phyloP scores from a whole-genome alignment of 1,140 invertebrate genomes.

The Leucophenga varia region DNA sequence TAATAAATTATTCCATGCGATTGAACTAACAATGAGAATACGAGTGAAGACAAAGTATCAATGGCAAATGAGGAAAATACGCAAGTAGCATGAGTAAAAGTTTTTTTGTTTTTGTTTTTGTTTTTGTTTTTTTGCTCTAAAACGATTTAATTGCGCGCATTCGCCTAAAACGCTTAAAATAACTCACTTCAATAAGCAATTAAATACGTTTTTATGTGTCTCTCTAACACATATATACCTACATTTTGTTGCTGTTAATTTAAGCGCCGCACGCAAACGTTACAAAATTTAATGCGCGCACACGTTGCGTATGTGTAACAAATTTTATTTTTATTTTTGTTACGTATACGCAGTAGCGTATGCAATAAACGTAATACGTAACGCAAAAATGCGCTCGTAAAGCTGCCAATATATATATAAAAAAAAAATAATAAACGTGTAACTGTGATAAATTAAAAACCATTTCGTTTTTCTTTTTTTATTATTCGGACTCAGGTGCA shows the following conservation, averaged over 20 bases:
- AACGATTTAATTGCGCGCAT: constrained; percentile 12
- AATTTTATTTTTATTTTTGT: too few relatives aligned
- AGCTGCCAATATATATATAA: constrained; percentile 10
- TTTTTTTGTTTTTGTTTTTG: too few relatives aligned
- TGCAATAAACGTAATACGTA: too few relatives aligned
- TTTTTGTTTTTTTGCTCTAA: too few relatives aligned
- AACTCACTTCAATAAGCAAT: constrained; percentile 3
- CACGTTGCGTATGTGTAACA: too few relatives aligned
- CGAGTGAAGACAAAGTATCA: constrained; percentile 6
- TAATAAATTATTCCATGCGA: constrained; percentile 52
- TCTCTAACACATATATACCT: too few relatives aligned
- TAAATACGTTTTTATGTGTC: constrained; percentile 7
- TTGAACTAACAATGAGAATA: constrained; percentile 43
- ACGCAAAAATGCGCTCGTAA: constrained; percentile 24
- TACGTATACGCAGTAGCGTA: constrained; percentile 46
- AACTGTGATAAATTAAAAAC: constrained; percentile 37
- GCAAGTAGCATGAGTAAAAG: too few relatives aligned
- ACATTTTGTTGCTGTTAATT: too few relatives aligned
- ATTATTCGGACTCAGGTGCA: constrained; percentile 28
- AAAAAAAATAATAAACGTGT: constrained; percentile 37
- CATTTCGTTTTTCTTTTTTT: constrained; percentile 33
- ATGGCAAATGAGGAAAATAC: too few relatives aligned
- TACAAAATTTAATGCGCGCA: constrained; percentile 36
- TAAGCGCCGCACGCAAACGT: background rate
- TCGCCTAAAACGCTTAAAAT: background rate